Conservation (phyloP, 2,888 invertebrate species). For the Lepidocyrtoides sp. region DNA sequence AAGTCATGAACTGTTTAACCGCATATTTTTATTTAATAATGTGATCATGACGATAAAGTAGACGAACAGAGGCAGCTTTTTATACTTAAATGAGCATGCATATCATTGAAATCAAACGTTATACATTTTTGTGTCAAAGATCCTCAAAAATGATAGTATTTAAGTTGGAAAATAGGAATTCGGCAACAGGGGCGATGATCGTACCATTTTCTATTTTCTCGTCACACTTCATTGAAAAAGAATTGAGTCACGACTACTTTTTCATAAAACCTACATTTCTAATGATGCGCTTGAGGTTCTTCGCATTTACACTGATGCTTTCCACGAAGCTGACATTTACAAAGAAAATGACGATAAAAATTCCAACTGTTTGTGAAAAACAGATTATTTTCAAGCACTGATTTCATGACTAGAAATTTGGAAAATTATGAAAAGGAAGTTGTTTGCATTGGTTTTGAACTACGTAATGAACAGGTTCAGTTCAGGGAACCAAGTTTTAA, state of each 20-base stretch:
- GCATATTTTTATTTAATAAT: conserved; percentile 33
- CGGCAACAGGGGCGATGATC: not conserved
- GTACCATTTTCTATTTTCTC: conserved; percentile 48
- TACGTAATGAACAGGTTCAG: not conserved
- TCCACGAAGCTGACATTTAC: conserved; percentile 2
- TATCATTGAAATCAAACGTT: conserved; percentile 55
- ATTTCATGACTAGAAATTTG: not conserved
- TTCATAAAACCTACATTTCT: conserved; percentile 13
- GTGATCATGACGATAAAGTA: conserved; percentile 48
- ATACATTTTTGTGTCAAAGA: conserved; percentile 64
- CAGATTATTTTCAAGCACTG: not conserved
- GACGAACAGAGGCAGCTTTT: conserved; percentile 46
- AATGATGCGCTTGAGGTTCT: conserved; percentile 12
- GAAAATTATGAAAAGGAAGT: not conserved
- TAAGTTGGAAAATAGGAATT: conserved; percentile 4
- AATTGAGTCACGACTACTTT: conserved; percentile 45
- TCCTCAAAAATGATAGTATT: conserved; percentile 42
- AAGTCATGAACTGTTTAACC: conserved; percentile 70
- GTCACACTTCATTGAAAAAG: conserved; percentile 63
- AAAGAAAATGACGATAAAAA: not conserved
- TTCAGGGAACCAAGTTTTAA: no score
- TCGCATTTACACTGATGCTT: not conserved
- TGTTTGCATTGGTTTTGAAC: no score
- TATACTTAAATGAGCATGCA: conserved; percentile 39
- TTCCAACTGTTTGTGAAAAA: not conserved